Evolutionary conservation across 2,113 vertebrate genomes (phyloP).

Genomic region (Zapornia atra): DNA sequence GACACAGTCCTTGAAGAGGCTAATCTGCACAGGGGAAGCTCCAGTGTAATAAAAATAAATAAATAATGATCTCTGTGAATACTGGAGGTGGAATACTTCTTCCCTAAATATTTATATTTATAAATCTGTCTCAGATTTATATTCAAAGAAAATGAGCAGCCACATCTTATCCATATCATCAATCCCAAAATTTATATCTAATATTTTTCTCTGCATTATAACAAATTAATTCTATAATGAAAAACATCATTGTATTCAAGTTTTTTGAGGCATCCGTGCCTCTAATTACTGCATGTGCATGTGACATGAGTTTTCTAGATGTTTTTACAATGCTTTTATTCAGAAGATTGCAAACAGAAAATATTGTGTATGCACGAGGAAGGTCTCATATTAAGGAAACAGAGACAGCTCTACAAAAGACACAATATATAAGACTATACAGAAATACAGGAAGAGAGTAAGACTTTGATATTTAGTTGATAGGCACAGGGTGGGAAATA

Average conservation of each 20-base stretch:
- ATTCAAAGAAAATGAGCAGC: not conserved
- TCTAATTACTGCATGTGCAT: not conserved
- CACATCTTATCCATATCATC: not conserved
- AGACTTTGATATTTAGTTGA: not conserved
- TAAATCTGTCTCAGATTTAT: not conserved
- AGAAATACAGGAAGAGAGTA: not conserved
- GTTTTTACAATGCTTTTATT: not conserved
- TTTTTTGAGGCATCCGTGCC: not conserved
- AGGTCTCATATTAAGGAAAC: not conserved
- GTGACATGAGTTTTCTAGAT: not conserved
- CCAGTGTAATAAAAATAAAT: not conserved
- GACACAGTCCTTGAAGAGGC: not conserved
- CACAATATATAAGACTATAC: not conserved
- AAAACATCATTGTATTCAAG: not conserved
- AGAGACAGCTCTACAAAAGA: not conserved
- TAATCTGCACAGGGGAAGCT: not conserved
- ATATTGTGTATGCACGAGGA: not conserved
- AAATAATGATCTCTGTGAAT: not conserved
- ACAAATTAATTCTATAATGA: not conserved
- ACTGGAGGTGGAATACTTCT: not conserved
- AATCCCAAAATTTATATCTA: not conserved
- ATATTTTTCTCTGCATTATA: not conserved
- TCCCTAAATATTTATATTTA: not conserved
- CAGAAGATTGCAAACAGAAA: not conserved
- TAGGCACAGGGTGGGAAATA: not conserved